These are phyloP conservation scores for Orbicella faveolata DNA, from an alignment of 64 coral and sea anemone species.

Conservation along the genomic window DNA sequence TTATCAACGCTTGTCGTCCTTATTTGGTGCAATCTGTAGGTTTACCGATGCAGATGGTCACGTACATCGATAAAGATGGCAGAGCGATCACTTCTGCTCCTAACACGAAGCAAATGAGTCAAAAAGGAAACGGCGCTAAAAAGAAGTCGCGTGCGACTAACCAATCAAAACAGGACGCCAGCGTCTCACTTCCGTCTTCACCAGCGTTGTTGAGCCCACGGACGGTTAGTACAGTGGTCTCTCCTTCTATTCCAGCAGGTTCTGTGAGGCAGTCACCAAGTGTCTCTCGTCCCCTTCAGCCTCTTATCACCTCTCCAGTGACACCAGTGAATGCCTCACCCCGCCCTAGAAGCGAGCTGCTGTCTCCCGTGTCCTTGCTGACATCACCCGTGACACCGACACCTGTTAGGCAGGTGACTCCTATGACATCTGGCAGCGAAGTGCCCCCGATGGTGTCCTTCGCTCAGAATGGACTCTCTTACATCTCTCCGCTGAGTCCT, in stretches of 20 bases:
- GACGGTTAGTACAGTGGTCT: not conserved
- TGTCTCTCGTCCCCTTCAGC: slow-evolving; percentile 8
- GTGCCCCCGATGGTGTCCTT: slow-evolving; percentile 57
- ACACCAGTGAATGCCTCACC: not conserved
- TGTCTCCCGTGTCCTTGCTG: not conserved
- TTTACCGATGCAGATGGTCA: slow-evolving; percentile 24
- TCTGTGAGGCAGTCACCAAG: slow-evolving; percentile 2
- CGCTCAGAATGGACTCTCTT: slow-evolving; percentile 53
- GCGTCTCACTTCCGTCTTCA: not conserved
- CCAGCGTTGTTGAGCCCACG: not conserved
- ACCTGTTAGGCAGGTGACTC: not conserved
- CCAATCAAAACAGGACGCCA: not conserved
- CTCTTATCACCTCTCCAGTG: slow-evolving; percentile 24
- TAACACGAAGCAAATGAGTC: not conserved
- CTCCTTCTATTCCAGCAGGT: not conserved
- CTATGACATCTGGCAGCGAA: slow-evolving; percentile 18
- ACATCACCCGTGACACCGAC: slow-evolving; percentile 40
- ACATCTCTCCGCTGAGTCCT: slow-evolving; percentile 71
- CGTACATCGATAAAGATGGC: slow-evolving; percentile 16
- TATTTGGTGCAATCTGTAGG: not conserved
- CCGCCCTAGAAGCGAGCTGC: not conserved
- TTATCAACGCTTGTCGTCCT: not conserved
- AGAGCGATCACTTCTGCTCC: not conserved
- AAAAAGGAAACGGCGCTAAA: slow-evolving; percentile 1
- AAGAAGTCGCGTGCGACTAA: slow-evolving; percentile 3